These are phyloP conservation scores for Arothron firmamentum DNA, from an alignment of 2,113 vertebrate species.

Conservation along the genomic window DNA sequence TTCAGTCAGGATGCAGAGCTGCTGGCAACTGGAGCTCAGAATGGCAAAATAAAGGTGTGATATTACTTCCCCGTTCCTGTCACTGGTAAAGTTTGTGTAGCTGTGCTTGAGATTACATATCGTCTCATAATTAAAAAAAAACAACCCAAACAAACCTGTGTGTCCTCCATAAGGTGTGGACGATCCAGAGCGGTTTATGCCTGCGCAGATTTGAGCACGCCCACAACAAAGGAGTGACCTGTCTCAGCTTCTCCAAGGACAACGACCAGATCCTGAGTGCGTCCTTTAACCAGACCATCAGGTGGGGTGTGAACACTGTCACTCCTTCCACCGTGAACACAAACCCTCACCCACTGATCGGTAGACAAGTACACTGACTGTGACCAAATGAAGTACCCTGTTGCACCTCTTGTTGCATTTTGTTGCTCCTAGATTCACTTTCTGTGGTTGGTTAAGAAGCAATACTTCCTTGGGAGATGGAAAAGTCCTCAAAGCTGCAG, in stretches of 20 bases:
- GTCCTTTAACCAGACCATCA: slow-evolving; percentile 94
- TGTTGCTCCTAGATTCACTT: no score
- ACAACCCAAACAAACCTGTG: neutral
- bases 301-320: slow-evolving; percentile 64
- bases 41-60: slow-evolving; percentile 93
- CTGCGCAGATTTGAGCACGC: slow-evolving; percentile 91
- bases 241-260: slow-evolving; percentile 92
- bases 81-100: no score
- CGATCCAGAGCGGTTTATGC: slow-evolving; percentile 95
- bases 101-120: neutral
- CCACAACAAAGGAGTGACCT: slow-evolving; percentile 94
- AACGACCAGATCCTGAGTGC: slow-evolving; percentile 92
- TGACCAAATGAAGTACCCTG: neutral
- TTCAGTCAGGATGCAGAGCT: slow-evolving; percentile 95
- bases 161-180: slow-evolving; percentile 83
- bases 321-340: neutral
- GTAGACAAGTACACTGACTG: neutral
- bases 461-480: no score
- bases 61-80: neutral
- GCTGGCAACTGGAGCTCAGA: slow-evolving; percentile 92
- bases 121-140: neutral
- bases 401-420: no score
- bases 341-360: neutral
- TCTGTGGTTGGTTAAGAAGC: no score
- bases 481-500: no score